Percentiles rank a stretch among this genome's conserved stretches.
Conservation (phyloP, 2,888 invertebrate genomes). For the Spilarctia lutea region DNA sequence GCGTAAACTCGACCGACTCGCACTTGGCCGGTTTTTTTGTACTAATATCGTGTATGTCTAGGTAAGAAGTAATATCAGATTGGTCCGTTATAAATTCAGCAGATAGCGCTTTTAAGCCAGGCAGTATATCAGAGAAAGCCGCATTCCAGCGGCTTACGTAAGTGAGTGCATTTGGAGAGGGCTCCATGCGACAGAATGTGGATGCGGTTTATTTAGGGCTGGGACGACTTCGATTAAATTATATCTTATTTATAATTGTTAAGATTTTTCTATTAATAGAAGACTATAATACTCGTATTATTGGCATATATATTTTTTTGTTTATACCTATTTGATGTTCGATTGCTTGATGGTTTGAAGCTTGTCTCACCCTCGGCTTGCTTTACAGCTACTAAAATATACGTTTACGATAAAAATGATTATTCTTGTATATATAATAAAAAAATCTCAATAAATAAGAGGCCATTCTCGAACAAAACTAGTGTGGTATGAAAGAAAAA, state of each 20-base stretch:
- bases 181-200: constrained; percentile 42
- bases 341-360: no score
- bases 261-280: no score
- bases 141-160: constrained; percentile 49
- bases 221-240: constrained; percentile 11
- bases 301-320: no score
- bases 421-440: not conserved
- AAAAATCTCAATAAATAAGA: not conserved
- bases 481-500: not conserved
- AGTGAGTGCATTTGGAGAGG: constrained; percentile 51
- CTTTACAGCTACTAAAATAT: not conserved
- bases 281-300: no score
- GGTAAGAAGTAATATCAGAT: constrained; percentile 11
- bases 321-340: no score
- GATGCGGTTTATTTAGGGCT: constrained; percentile 44
- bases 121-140: constrained; percentile 42
- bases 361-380: no score
- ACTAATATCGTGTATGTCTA: no score
- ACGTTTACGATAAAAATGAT: not conserved
- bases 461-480: not conserved
- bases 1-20: no score
- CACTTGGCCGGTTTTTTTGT: no score
- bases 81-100: constrained; percentile 39
- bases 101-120: constrained; percentile 39
- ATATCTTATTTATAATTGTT: not conserved